These are phyloP conservation scores for Cheiracanthium punctorium DNA, from an alignment of 2,888 invertebrate species.

Conservation along the genomic window DNA sequence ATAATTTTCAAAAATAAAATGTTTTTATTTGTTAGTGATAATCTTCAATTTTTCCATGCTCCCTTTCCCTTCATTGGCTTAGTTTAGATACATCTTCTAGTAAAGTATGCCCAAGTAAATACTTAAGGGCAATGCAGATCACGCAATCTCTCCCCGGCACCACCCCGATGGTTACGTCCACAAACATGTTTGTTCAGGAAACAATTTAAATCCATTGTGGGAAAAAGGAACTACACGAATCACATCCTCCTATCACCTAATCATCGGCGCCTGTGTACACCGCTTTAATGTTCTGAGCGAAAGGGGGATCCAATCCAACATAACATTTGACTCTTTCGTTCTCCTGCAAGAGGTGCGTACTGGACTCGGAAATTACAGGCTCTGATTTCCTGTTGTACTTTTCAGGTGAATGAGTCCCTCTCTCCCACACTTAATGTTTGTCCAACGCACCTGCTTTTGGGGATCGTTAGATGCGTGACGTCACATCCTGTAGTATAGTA, in stretches of 20 bases:
- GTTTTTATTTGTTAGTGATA: too few species aligned
- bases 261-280: background rate
- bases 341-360: background rate
- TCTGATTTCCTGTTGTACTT: constrained; percentile 24
- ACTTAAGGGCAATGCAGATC: background rate
- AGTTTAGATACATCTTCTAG: background rate
- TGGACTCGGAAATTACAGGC: constrained; percentile 26
- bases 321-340: background rate
- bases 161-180: background rate
- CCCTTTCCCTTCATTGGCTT: too few species aligned
- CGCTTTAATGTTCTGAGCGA: background rate
- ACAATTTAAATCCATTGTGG: background rate
- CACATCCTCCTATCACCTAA: background rate
- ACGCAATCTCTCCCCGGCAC: background rate
- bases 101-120: background rate
- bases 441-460: constrained; percentile 1
- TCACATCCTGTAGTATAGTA: constrained; percentile 1
- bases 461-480: background rate
- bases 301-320: background rate
- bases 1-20: too few species aligned
- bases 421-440: constrained; percentile 20
- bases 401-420: background rate
- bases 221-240: background rate
- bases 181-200: constrained; percentile 12
- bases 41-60: too few species aligned